Evolutionary conservation across 2,797 vertebrate species (phyloP).

Genomic region (Poecilia velifera): DNA sequence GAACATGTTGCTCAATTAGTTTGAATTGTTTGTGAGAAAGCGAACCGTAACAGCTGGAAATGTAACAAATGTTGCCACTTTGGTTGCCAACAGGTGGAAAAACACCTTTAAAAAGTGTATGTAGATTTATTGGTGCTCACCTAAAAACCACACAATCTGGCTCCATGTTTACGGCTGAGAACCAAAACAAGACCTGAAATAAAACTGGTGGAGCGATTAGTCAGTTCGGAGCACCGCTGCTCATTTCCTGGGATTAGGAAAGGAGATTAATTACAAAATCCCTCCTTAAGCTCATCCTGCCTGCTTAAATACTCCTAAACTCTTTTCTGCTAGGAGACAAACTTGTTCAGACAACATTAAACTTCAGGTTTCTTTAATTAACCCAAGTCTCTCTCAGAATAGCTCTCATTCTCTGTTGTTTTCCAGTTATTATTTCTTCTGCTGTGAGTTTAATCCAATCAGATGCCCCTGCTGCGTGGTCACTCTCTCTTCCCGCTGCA

Average conservation of each 20-base stretch:
- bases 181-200: background rate
- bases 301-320: slow-evolving; percentile 71
- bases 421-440: background rate
- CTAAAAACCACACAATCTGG: background rate
- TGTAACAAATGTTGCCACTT: too few relatives aligned
- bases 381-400: background rate
- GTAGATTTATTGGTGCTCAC: background rate
- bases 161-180: background rate
- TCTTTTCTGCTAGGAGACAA: slow-evolving; percentile 24
- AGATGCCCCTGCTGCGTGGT: slow-evolving; percentile 45
- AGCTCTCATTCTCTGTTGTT: background rate
- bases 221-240: slow-evolving; percentile 28
- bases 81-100: too few relatives aligned
- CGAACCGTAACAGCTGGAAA: too few relatives aligned
- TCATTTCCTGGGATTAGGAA: slow-evolving; percentile 69
- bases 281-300: slow-evolving; percentile 60
- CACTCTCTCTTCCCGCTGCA: slow-evolving; percentile 49
- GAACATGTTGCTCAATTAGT: too few relatives aligned
- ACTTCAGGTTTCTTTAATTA: background rate
- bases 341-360: background rate
- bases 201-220: background rate
- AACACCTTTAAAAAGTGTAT: too few relatives aligned
- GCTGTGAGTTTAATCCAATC: slow-evolving; percentile 9
- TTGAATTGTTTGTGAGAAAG: too few relatives aligned
- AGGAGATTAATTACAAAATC: slow-evolving; percentile 68